Base-by-base conservation (phyloP, 1,140 invertebrate species). In the Ooceraea biroi region DNA sequence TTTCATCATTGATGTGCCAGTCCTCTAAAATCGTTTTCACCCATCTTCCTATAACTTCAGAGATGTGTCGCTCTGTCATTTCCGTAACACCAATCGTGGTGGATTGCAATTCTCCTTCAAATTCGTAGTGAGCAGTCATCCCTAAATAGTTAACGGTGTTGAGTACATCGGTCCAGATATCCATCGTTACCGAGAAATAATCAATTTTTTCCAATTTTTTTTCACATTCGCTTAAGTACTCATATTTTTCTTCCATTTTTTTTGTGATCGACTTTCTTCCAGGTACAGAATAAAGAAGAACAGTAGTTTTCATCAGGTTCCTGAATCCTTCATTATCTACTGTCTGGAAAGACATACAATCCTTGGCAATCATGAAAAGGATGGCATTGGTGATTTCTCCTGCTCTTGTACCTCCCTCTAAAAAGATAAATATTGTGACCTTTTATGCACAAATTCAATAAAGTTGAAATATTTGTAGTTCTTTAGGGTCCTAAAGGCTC, bases 191-290 rank as follows among this genome's bases (percentile, higher is more conserved):
- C 1, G 41, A 66, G 11, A 66, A 66, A 25, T 46, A 66, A 46
- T 66, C 36, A 14, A 66, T 66, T 46, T 46, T 46, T 66, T 66
- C 41, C 3, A 66, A 66, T 66, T 66, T 66, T 46, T 17, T 66
- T 46, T 46, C 7, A 66, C 63, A 66, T 46, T 1, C 41, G 0
- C 3, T 3, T 66, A 46, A 7, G 1, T 25, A 66, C 0, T 46
- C 41, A 46, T 66, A 66, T 66, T 66, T 66, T 66, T 66, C 19
- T 66, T 66, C 41, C n/a, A 66, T 25, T 25, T 25, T 66, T 65
- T 46, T 66, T 46, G 63, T 66, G 3, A 66, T 66, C 0, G 41
- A 66, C 3, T 66, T 66, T 46, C 41, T 46, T 46, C 12, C 63
- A 46, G 41, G 41, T 66, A 66, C 5, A 25, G 41, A 66, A 17